A percentile compares a stretch with the other conserved stretches of the same genome.
Conservation (phyloP, 2,888 invertebrate genomes). For the Lacanobia oleracea region DNA sequence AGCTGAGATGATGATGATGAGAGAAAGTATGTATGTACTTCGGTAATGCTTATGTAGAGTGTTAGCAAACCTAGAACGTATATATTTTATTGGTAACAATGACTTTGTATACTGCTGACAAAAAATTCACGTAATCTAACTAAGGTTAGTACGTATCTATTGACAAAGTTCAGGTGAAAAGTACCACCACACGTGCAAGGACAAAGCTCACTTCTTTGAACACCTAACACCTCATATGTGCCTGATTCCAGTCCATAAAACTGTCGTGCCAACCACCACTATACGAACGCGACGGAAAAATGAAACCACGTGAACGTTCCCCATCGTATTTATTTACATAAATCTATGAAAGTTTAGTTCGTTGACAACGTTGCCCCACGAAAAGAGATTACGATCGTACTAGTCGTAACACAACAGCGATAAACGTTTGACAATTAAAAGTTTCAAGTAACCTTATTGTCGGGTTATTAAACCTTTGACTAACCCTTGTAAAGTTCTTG, state of each 20-base stretch:
- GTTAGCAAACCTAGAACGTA: too few species aligned
- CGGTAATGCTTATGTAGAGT: too few species aligned
- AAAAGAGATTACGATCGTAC: constrained; percentile 64
- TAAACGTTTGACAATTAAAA: constrained; percentile 81
- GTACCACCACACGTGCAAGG: neutral
- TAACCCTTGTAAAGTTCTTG: constrained; percentile 59
- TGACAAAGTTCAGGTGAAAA: neutral
- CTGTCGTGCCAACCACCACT: constrained; percentile 31
- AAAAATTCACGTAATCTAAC: too few species aligned
- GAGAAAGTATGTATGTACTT: too few species aligned
- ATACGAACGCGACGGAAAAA: constrained; percentile 23
- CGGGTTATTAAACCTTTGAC: constrained; percentile 80
- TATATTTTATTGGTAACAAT: too few species aligned
- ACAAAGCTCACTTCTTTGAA: constrained; percentile 6
- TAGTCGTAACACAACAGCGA: constrained; percentile 71
- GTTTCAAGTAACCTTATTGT: constrained; percentile 81
- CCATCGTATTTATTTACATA: constrained; percentile 51
- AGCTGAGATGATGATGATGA: too few species aligned
- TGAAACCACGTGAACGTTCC: constrained; percentile 24
- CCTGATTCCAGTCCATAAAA: constrained; percentile 27
- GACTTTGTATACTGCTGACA: neutral
- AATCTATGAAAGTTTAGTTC: constrained; percentile 35
- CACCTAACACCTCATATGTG: constrained; percentile 13
- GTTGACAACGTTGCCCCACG: constrained; percentile 43
- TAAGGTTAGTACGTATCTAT: neutral